Base-by-base conservation (phyloP, 2,113 vertebrate genomes). In the Stictonetta naevosa region DNA sequence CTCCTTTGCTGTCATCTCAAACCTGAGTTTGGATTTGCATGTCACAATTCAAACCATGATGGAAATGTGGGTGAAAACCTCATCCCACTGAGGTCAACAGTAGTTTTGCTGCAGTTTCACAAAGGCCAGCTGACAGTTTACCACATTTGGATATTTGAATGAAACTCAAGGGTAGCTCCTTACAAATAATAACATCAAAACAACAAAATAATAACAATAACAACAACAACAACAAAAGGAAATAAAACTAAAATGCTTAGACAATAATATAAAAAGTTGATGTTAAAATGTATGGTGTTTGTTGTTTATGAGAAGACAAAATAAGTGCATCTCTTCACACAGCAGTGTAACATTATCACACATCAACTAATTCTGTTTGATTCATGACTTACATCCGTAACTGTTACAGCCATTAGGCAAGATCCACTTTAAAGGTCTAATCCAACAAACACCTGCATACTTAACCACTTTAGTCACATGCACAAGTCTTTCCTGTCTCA, bases 381-480 rank as follows among this genome's bases (percentile, higher is more conserved):
- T 93, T 94, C 85, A 81, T 56, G 79, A 72, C 23, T 94, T 95
- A 52, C 26, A 96, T 78, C 2, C 14, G 31, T 3, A 86, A 59
- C 13, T 75, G 78, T 91, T 88, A 80, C 0, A 2, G 94, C 79
- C 2, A 0, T 91, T 86, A 91, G 75, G 71, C 74, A 90, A 94
- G 71, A 93, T 83, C 64, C 0, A 1, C 76, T 95, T 88, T 94
- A 71, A 83, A 88, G 64, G 33, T 46, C 60, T 96, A 93, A 90
- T 96, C 92, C 68, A 71, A 46, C 59, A 93, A 95, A 90, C 85
- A 95, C 92, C 93, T 94, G 84, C 75, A 66, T 79, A 33, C 46
- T 81, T 96, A 93, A 92, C 93, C 90, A 80, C 59, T 88, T 83
- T 77, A 83, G 82, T 67, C 84, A 92, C 68, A 66, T 80, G 81